Base-by-base conservation (phyloP, 2,113 vertebrate species). In the Atractosteus spatula region DNA sequence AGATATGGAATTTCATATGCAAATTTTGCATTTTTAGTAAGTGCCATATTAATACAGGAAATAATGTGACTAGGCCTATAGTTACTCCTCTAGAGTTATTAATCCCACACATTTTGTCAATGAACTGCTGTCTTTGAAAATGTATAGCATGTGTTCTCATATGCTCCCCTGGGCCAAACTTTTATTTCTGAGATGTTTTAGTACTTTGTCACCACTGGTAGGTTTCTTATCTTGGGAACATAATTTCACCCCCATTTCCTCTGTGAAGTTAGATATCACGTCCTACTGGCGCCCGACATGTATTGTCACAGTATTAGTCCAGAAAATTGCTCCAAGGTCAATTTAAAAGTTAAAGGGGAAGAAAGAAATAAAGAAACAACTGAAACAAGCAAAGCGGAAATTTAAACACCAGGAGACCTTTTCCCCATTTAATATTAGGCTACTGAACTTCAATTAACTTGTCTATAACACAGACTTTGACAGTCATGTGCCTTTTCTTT, bases 211-310 rank as follows among this genome's bases (percentile, higher is more conserved):
- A 74, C 47, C 78, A 76, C 75, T 62, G 77, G 71, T 76, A 78
- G 77, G 76, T 71, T 75, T 81, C 87, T 86, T 87, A 88, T 86
- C 85, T 82, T 67, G 74, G 74, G 71, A 83, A 78, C 79, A 77
- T 77, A 76, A 78, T 78, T 29, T 84, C 77, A 68, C 51, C 13
- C 77, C 71, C 78, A 54, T 70, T 82, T 87, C 83, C 86, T 88
- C 72, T 78, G 71, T 54, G 76, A 72, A 78, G 76, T 80, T 69
- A 76, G 79, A 85, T 84, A 71, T 77, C 74, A 76, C 80, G 82
- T 83, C 77, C 82, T 74, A 77, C 12, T 81, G 86, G 81, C 80
- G 70, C 83, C 79, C 76, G 80, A 81, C 77, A 79, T 79, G 78
- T 63, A 76, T 69, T 78, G 79, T 75, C 80, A 76, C 82, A 77